phyloP scores from a whole-genome alignment of 1,140 invertebrate genomes.

The Drosophila fuyamai region DNA sequence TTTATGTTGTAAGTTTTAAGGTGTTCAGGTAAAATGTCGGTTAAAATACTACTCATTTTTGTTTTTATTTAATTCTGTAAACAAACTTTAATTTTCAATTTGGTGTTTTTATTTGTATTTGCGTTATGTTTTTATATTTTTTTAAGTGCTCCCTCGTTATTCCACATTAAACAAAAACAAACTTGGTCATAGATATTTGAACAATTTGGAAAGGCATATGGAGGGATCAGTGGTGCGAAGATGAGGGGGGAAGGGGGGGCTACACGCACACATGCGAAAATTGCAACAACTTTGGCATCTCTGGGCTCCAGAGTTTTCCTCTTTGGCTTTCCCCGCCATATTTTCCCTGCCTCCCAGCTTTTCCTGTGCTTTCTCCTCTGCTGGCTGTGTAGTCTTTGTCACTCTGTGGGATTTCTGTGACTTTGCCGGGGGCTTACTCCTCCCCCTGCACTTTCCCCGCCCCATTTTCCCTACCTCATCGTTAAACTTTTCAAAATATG shows the following conservation, averaged over 20 bases:
- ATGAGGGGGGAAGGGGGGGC: neutral
- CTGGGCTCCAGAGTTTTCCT: neutral
- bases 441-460: neutral
- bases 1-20: neutral
- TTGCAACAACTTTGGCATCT: constrained; percentile 42
- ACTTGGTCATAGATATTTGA: constrained; percentile 11
- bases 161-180: neutral
- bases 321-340: neutral
- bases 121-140: too few species aligned
- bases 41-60: too few species aligned
- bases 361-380: neutral
- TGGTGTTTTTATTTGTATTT: too few species aligned
- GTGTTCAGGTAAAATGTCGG: too few species aligned
- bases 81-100: too few species aligned
- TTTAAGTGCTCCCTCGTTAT: too few species aligned
- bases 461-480: neutral
- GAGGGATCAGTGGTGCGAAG: neutral
- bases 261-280: constrained; percentile 36
- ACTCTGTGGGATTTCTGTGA: constrained; percentile 34
- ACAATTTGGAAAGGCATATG: neutral
- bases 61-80: too few species aligned
- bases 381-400: constrained; percentile 5
- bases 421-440: constrained; percentile 18
- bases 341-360: neutral
- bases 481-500: constrained; percentile 3